A percentile compares a stretch with the other conserved stretches of the same genome.
These are phyloP conservation scores for Streptopelia turtur DNA, from an alignment of 2,797 vertebrate genomes.

Conservation along the genomic window DNA sequence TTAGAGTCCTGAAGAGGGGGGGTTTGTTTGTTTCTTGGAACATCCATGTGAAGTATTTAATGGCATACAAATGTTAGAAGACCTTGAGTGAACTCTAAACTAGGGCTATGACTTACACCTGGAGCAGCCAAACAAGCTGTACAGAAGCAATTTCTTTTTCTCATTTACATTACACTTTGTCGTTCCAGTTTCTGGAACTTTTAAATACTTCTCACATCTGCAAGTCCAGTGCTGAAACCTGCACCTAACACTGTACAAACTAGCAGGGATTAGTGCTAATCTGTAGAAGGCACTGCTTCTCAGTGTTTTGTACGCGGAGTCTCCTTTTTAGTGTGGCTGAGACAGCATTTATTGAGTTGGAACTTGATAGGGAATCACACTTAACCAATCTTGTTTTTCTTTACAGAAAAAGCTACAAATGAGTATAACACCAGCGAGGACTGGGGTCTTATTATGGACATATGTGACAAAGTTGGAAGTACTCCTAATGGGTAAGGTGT, in stretches of 20 bases:
- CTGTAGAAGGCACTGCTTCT: neutral
- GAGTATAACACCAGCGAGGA: conserved; percentile 94
- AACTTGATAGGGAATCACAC: neutral
- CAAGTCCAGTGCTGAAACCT: neutral
- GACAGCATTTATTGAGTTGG: neutral
- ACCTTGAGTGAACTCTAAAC: neutral
- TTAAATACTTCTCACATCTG: neutral
- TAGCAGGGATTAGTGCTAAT: neutral
- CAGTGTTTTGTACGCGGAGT: neutral
- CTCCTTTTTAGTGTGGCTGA: neutral
- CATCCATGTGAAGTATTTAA: neutral
- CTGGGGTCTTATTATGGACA: conserved; percentile 97
- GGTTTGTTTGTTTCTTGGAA: neutral
- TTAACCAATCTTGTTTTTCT: neutral
- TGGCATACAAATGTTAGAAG: neutral
- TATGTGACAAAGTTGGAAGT: conserved; percentile 93
- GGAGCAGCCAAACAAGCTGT: neutral
- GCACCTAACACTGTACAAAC: neutral
- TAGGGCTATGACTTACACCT: neutral
- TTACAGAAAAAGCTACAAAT: conserved; percentile 94
- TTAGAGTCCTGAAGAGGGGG: neutral
- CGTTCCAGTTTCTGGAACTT: neutral
- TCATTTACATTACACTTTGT: neutral
- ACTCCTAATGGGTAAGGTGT: conserved; percentile 89
- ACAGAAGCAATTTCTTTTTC: neutral